Base-by-base conservation (phyloP, 2,113 vertebrate genomes). In the Hoplias malabaricus region DNA sequence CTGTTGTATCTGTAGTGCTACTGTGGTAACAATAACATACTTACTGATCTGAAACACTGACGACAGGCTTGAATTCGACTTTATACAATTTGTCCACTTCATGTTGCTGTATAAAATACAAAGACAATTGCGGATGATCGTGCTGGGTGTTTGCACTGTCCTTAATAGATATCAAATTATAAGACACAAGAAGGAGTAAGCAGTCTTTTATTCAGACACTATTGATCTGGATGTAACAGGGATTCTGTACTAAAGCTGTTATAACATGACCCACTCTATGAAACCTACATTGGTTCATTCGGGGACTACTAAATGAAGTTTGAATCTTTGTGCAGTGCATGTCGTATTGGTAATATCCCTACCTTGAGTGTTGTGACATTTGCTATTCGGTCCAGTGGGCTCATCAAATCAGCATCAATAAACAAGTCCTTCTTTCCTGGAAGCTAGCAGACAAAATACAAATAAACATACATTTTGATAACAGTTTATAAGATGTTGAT, bases 61-160 rank as follows among this genome's bases (percentile, higher is more conserved):
- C 31, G 11, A 88, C 72, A 0, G 93, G 91, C 65, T 96, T 96
- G 57, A 81, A 89, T 69, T 98, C 96, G 88, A 98, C 92, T 88
- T 97, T 98, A 90, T 98, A 99, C 27, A 99, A 91, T 88, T 99
- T 99, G 90, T 98, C 96, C 8, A 98, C 95, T 42, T 98, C 96
- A 34, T 99, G 97, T 91, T 98, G 93, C 97, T 98, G 85, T n/a
- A 48, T 10, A 69, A 11, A 71, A 62, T 2, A 21, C 1, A 25
- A 4, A 21, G n/a, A 25, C 25, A 57, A n/a, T 48, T 69, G 50
- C 1, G 29, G 38, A 34, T 59, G 13, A 31, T 8, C 14, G 23
- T 6, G 48, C 9, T 8, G 46, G 34, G 3, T 25, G 36, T 2
- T 38, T 57, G 46, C 4, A 33, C n/a, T 42, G 13, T 12, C 50